Percentiles rank a stretch among this genome's conserved stretches.
Conservation (phyloP, 2,113 vertebrate genomes). For the Laticauda colubrina region DNA sequence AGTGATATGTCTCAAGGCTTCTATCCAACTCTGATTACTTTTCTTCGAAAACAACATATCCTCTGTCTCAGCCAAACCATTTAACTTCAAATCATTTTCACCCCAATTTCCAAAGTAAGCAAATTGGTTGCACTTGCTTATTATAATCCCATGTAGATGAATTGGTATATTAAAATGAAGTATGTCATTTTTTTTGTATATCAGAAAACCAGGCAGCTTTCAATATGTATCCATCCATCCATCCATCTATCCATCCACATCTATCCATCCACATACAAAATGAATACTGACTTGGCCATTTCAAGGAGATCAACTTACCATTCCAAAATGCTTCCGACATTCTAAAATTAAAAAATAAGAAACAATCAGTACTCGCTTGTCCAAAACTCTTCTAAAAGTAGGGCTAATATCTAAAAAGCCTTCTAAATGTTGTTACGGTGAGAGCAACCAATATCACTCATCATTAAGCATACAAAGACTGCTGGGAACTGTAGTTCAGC, state of each 20-base stretch:
- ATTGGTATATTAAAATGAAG: neutral
- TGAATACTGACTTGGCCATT: neutral
- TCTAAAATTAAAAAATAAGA: neutral
- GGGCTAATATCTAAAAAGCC: neutral
- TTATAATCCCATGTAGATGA: neutral
- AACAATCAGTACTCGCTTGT: neutral
- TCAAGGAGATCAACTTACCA: neutral
- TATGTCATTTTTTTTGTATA: neutral
- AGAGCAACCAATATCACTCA: neutral
- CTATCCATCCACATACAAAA: neutral
- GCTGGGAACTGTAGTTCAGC: neutral
- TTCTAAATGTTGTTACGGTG: neutral
- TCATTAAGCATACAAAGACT: neutral
- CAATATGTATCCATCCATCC: neutral
- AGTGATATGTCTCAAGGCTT: neutral
- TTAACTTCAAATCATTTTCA: neutral
- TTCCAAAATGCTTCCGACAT: neutral
- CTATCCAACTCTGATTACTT: neutral
- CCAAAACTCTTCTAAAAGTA: neutral
- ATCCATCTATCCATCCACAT: neutral
- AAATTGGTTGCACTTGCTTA: neutral
- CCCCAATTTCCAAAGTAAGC: neutral
- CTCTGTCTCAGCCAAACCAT: neutral
- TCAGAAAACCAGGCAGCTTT: neutral
- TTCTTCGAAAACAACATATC: neutral